Evolutionary conservation across 1,140 invertebrate genomes (phyloP).

Genomic region (Drosophila lowei): DNA sequence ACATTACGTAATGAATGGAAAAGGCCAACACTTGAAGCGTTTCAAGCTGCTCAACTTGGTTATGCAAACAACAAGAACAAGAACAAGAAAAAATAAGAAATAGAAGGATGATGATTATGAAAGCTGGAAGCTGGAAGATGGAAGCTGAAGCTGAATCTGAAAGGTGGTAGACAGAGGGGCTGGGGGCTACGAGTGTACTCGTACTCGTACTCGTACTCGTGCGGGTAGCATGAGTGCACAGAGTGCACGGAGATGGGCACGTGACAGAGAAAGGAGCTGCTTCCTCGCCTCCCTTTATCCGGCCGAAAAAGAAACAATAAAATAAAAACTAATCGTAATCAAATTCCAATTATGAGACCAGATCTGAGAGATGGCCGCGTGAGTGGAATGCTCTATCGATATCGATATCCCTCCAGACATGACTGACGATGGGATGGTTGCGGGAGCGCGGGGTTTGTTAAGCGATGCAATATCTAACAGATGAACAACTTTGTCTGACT

Average conservation of each 20-base stretch:
- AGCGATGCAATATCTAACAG: too few relatives aligned
- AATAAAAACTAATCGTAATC: conserved; percentile 28
- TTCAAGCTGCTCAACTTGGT: conserved; percentile 45
- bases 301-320: conserved; percentile 4
- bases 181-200: background rate
- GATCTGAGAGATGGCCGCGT: conserved; percentile 9
- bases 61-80: conserved; percentile 51
- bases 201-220: too few relatives aligned
- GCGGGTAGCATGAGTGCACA: too few relatives aligned
- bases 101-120: too few relatives aligned
- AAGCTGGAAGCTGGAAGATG: too few relatives aligned
- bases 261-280: conserved; percentile 25
- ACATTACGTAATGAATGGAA: conserved; percentile 73
- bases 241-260: conserved; percentile 25
- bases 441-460: too few relatives aligned
- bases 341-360: conserved; percentile 20
- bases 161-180: too few relatives aligned
- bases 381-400: background rate
- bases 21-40: conserved; percentile 35
- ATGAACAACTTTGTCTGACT: too few relatives aligned
- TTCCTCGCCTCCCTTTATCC: too few relatives aligned
- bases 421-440: too few relatives aligned
- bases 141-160: too few relatives aligned
- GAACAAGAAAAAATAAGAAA: background rate
- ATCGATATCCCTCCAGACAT: background rate